These are phyloP conservation scores for Sakesphorus luctuosus DNA, from an alignment of 2,113 vertebrate genomes.

Conservation along the genomic window DNA sequence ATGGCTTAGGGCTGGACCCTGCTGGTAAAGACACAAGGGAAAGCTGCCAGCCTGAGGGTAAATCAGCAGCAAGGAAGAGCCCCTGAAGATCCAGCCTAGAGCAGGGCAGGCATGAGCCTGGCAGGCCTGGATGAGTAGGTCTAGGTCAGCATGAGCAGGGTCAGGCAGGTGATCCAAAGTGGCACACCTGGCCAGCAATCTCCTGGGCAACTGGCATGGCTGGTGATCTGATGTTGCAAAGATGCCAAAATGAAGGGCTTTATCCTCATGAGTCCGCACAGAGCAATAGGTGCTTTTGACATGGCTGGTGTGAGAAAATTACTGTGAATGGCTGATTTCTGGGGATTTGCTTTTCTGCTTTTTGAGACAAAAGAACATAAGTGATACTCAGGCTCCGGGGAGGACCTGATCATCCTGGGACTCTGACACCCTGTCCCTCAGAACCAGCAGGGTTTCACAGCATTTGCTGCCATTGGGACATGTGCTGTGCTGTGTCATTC, in stretches of 20 bases:
- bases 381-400: neutral
- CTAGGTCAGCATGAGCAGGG: neutral
- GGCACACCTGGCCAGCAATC: neutral
- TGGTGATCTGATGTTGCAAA: neutral
- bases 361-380: neutral
- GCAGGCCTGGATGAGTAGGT: neutral
- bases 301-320: neutral
- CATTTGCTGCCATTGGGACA: neutral
- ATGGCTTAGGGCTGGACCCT: neutral
- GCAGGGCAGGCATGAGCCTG: neutral
- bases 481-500: neutral
- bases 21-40: neutral
- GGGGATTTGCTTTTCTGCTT: neutral
- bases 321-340: neutral
- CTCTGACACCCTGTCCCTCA: accelerated
- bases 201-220: neutral
- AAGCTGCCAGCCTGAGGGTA: neutral
- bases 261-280: neutral
- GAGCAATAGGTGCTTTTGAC: neutral
- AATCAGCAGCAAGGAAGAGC: neutral
- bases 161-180: neutral
- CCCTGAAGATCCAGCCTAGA: neutral
- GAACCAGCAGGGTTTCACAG: neutral
- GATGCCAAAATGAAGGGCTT: neutral
- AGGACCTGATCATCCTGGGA: accelerated